phyloP scores from a whole-genome alignment of 2,797 vertebrate genomes.

The Xerus rutilus region DNA sequence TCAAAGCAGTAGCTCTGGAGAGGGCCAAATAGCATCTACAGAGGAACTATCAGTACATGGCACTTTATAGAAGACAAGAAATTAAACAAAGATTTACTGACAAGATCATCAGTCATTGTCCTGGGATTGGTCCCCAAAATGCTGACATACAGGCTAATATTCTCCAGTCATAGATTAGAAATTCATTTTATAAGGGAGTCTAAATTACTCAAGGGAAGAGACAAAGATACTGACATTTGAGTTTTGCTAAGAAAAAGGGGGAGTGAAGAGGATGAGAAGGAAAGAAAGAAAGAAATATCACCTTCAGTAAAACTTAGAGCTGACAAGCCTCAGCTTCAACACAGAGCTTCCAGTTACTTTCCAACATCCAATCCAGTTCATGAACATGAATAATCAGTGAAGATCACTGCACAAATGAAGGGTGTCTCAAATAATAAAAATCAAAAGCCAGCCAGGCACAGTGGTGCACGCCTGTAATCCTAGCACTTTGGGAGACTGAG shows the following conservation, averaged over 20 bases:
- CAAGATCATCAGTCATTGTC: constrained; percentile 8
- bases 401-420: background rate
- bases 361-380: background rate
- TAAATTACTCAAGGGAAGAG: background rate
- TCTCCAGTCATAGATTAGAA: background rate
- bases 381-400: background rate
- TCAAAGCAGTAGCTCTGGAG: background rate
- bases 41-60: background rate
- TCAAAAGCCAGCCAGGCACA: no score
- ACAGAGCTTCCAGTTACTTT: background rate
- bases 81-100: constrained; percentile 1
- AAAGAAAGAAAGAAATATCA: background rate
- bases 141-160: background rate
- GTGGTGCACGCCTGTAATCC: no score
- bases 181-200: constrained; percentile 47
- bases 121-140: background rate
- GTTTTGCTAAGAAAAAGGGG: background rate
- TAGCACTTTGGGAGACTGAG: no score
- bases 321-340: background rate
- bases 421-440: constrained; percentile 18
- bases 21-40: background rate
- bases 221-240: background rate
- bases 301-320: background rate
- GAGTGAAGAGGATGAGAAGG: no score
- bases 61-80: constrained; percentile 36